phyloP scores from a whole-genome alignment of 2,113 vertebrate species.

The Halichoeres trimaculatus region DNA sequence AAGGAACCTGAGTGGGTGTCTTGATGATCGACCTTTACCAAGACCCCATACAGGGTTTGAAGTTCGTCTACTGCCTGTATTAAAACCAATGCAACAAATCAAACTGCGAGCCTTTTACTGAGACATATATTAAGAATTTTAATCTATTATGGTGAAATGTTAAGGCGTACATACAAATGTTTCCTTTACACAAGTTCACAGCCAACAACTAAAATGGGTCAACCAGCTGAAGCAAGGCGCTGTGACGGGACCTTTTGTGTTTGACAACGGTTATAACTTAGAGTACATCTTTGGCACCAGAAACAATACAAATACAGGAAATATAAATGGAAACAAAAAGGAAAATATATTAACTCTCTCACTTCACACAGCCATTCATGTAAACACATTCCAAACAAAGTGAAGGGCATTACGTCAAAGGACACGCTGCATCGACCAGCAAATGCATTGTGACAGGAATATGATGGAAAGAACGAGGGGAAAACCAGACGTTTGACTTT shows the following conservation, averaged over 20 bases:
- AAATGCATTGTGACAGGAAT: slow-evolving; percentile 61
- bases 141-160: slow-evolving; percentile 84
- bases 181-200: slow-evolving; percentile 82
- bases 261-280: slow-evolving; percentile 79
- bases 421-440: slow-evolving; percentile 78
- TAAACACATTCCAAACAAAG: slow-evolving; percentile 80
- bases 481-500: slow-evolving; percentile 42
- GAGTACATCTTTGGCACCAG: slow-evolving; percentile 84
- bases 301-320: slow-evolving; percentile 65
- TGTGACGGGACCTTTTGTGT: slow-evolving; percentile 65
- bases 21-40: neutral
- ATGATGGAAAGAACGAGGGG: slow-evolving; percentile 21
- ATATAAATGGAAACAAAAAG: slow-evolving; percentile 62
- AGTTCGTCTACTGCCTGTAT: neutral
- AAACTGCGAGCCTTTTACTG: slow-evolving; percentile 42
- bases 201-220: slow-evolving; percentile 76
- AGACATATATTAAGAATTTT: slow-evolving; percentile 85
- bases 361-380: slow-evolving; percentile 81
- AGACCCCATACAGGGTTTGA: neutral
- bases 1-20: neutral
- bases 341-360: slow-evolving; percentile 84
- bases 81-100: slow-evolving; percentile 2
- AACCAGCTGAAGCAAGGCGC: slow-evolving; percentile 75
- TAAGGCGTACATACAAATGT: slow-evolving; percentile 80
- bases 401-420: slow-evolving; percentile 48